Base-by-base conservation (phyloP, 2,113 vertebrate genomes). In the Piliocolobus tephrosceles region DNA sequence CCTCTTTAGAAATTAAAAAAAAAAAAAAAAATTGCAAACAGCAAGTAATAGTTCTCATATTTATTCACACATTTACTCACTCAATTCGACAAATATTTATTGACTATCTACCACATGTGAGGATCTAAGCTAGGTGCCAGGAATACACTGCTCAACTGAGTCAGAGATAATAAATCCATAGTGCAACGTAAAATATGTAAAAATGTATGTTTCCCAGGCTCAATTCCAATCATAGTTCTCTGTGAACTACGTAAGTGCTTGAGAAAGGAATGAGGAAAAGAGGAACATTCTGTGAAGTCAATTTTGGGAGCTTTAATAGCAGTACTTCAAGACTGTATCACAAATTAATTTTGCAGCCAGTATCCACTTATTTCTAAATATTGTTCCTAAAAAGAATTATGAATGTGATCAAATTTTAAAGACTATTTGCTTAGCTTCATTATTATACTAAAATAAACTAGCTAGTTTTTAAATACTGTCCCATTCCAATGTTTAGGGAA, bases 361-460 rank as follows among this genome's bases (percentile, higher is more conserved):
- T 87, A 80, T 96, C 80, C 55, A 96, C 96, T 97, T 98, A 98
- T 1, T 47, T 14, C 1, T 96, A 94, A 86, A 81, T 38, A 55
- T 92, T 95, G 90, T 94, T 79, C 58, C 73, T 92, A 96, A 92
- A 95, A 81, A 91, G 81, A 98, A 96, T 92, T 97, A 78, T 90
- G 75, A 52, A 94, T 95, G 43, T 72, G 72, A 92, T 97, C 94
- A 96, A 76, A 97, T 97, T 97, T 96, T 95, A 81, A 55, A 96
- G 50, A 16, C 97, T 98, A 92, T 98, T 98, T 98, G 27, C 89
- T 98, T 97, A 86, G 58, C 81, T 98, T 98, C 92, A 95, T 97
- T 95, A 85, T 81, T 78, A 57, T 58, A 84, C 40, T 96, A 92
- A 97, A 96, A 78, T 92, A 97, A 50, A 45, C 32, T 30, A 91